Evolutionary conservation across 2,797 vertebrate genomes (phyloP), one percentile per base, ranked within the genome.

Genomic region (Micropoecilia bifurca): DNA sequence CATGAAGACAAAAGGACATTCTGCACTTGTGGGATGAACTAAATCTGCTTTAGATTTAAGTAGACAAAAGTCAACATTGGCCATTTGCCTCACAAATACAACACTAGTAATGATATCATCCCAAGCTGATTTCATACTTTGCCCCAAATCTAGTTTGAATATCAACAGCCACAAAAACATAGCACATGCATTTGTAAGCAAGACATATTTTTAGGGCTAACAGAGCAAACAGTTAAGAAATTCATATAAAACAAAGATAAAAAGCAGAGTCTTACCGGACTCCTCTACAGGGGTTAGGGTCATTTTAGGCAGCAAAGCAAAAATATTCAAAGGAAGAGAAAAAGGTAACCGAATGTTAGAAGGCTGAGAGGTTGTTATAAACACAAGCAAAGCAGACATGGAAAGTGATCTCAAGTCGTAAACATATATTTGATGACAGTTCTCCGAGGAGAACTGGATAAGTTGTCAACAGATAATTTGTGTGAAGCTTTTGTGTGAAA

Each of bases 261-360:
- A 92, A 85, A 85, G 80, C 66, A 83, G 71, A 88, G 72, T 86
- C 98, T 99, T 99, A 99, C 98, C 98, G 97, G 97, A 96, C 97
- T 99, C 96, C 96, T 97, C 98, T 99, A 96, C 83, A 97, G 95
- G 94, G 93, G 93, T 94, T 94, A 95, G 86, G 91, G 85, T 93
- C 86, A 87, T 86, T 63, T 91, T 33, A 80, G 82, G 86, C 82
- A 89, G 87, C 80, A 82, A 87, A 83, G 75, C 79, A 69, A 82
- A 59, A 71, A 66, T 12, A 30, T 85, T 3, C 71, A 72, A 30
- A 83, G 25, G 80, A 2, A 88, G 30, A 84, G 46, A 88, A 48
- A 82, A 12, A 25, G 30, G 30, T 20, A 25, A 73, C 25, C 59
- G 1, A 25, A 71, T 0, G 76, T 87, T 80, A 87, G 63, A 82